Evolutionary conservation across 2,888 invertebrate genomes (phyloP).

Genomic region (Cactoblastis cactorum): DNA sequence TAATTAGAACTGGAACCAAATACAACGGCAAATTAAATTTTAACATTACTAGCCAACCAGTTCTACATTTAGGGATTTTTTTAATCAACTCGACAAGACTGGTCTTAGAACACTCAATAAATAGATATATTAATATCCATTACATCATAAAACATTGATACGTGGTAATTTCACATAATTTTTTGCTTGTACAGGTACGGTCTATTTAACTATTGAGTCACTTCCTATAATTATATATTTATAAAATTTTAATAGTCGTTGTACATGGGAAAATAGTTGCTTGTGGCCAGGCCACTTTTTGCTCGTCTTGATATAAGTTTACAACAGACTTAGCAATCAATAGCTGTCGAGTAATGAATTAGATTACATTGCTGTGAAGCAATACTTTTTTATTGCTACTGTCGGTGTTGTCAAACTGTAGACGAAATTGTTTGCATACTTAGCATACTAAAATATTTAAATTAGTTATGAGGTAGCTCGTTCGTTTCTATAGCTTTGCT

Average conservation of each 20-base stretch:
- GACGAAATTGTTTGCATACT: neutral
- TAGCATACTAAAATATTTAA: neutral
- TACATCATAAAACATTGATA: conserved; percentile 13
- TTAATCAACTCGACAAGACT: conserved; percentile 5
- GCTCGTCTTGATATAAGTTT: neutral
- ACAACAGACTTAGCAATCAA: neutral
- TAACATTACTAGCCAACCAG: neutral
- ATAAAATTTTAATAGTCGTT: conserved; percentile 3
- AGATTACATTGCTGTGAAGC: neutral
- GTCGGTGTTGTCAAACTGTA: neutral
- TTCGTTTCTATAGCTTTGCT: neutral
- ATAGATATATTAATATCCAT: conserved; percentile 11
- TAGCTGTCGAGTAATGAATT: neutral
- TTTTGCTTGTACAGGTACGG: conserved; percentile 12
- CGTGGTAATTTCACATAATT: conserved; percentile 3
- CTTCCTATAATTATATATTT: conserved; percentile 13
- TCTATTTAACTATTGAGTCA: conserved; percentile 15
- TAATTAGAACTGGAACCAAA: neutral
- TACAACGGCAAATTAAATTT: neutral
- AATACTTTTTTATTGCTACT: neutral
- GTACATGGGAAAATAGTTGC: conserved; percentile 6
- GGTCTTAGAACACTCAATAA: conserved; percentile 10
- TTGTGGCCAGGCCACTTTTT: neutral
- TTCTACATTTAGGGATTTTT: conserved; percentile 1
- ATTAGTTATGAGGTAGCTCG: neutral